phyloP scores from a whole-genome alignment of 2,888 invertebrate genomes.

The Coelopa pilipes region DNA sequence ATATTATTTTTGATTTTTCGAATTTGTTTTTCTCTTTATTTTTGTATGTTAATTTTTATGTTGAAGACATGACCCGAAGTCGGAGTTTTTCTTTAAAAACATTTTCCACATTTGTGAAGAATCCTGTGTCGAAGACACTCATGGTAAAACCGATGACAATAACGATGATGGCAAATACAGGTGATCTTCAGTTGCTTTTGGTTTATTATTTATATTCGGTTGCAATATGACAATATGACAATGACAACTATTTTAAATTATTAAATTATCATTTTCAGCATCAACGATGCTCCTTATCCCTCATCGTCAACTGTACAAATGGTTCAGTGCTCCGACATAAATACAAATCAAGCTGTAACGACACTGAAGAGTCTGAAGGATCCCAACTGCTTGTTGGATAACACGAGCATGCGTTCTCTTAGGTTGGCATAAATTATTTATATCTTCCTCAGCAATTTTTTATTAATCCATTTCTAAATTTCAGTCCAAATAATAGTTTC shows the following conservation, averaged over 20 bases:
- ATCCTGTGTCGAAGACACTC: constrained; percentile 49
- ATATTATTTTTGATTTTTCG: constrained; percentile 14
- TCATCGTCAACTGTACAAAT: constrained; percentile 71
- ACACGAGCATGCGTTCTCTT: constrained; percentile 63
- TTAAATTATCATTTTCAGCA: constrained; percentile 41
- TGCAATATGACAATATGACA: not conserved
- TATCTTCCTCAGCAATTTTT: no score
- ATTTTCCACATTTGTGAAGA: constrained; percentile 80
- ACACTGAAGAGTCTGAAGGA: constrained; percentile 72
- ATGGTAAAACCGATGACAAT: constrained; percentile 41
- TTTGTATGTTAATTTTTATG: not conserved
- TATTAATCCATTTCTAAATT: constrained; percentile 4
- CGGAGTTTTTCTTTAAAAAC: constrained; percentile 75
- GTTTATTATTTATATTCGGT: not conserved
- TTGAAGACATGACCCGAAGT: constrained; percentile 72
- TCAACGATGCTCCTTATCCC: constrained; percentile 54
- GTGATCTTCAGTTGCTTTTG: constrained; percentile 46
- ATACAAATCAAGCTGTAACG: constrained; percentile 70
- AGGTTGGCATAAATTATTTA: constrained; percentile 51
- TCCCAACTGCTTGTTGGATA: constrained; percentile 65
- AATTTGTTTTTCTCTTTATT: constrained; percentile 42
- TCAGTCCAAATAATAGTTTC: constrained; percentile 71
- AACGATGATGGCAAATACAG: constrained; percentile 49
- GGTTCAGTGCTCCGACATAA: constrained; percentile 71
- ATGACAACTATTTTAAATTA: not conserved